Evolutionary conservation across 2,888 invertebrate genomes (phyloP), one percentile per base, ranked within the genome.

Genomic region (Cryptocheilus praepositus): DNA sequence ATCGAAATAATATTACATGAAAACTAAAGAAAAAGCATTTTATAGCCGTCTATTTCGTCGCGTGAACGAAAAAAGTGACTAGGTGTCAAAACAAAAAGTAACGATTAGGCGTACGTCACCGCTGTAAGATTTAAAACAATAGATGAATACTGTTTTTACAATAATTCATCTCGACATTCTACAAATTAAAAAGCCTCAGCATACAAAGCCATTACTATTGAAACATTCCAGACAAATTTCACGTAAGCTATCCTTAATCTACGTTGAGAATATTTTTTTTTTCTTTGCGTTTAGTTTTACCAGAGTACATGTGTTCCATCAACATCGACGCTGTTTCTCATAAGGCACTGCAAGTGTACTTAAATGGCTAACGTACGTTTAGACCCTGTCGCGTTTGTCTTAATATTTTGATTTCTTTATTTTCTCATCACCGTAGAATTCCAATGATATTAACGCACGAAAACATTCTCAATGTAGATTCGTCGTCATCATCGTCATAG

Each of bases 41-140:
- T 82, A 81, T 83, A 81, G 77, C 79, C 74, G 79, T 76, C 81
- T 76, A 80, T 81, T 83, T 83, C 73, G 81, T 81, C 69, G 79
- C 74, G 73, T 76, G 76, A 77, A 73, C 55, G 65, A 36, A 11
- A 70, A 67, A 51, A 53, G 56, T 22, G 25, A 58, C 45, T n/a
- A 60, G 56, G 71, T 70, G 72, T 75, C 69, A 67, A 51, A 52
- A 44, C 53, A 55, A 61, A 58, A 73, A 56, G n/a, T 60, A 61
- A 73, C 69, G 55, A 73, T 67, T 60, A 76, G 66, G 46, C 62
- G 71, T 49, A 64, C 53, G 56, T 59, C 54, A 72, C 18, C 36
- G 64, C 52, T 73, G 45, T 64, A 73, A 69, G 44, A 68, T 66
- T 71, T 49, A 53, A 61, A 46, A 22, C 59, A 45, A 64, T 51